Conservation (phyloP, 2,888 invertebrate genomes). For the Amorpha juglandis region DNA sequence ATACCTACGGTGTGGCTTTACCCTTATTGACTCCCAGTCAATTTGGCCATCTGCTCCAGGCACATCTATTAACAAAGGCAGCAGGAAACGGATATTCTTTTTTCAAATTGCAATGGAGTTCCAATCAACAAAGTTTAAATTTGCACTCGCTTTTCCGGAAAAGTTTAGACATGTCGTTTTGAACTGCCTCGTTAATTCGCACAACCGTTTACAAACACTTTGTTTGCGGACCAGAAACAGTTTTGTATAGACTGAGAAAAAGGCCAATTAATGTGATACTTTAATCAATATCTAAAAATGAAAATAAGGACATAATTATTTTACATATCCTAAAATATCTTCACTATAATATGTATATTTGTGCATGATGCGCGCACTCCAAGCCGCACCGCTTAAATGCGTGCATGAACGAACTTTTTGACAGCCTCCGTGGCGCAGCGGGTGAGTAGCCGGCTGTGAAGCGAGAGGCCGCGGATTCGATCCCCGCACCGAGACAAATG, state of each 20-base stretch:
- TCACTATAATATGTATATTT: no score
- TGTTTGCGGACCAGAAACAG: background rate
- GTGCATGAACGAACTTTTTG: no score
- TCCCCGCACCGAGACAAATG: no score
- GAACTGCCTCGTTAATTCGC: background rate
- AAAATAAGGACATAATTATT: background rate
- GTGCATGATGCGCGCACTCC: no score
- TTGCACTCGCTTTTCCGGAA: slow-evolving; percentile 7
- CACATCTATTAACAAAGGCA: slow-evolving; percentile 13
- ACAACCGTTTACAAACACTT: background rate
- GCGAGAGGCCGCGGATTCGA: no score
- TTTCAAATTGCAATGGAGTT: slow-evolving; percentile 3
- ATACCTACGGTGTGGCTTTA: no score
- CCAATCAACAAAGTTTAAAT: slow-evolving; percentile 17
- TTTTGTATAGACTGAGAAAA: background rate
- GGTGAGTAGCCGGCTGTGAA: no score
- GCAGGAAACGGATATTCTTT: background rate
- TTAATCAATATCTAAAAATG: background rate
- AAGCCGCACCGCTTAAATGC: no score
- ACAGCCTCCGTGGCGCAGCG: no score
- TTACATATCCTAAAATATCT: background rate
- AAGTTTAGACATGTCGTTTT: slow-evolving; percentile 13
- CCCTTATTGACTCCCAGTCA: background rate
- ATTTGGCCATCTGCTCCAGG: background rate
- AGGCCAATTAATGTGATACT: background rate